Percentiles rank a stretch among this genome's conserved stretches.
phyloP scores from a whole-genome alignment of 2,888 invertebrate species.

The Heliconius erato region DNA sequence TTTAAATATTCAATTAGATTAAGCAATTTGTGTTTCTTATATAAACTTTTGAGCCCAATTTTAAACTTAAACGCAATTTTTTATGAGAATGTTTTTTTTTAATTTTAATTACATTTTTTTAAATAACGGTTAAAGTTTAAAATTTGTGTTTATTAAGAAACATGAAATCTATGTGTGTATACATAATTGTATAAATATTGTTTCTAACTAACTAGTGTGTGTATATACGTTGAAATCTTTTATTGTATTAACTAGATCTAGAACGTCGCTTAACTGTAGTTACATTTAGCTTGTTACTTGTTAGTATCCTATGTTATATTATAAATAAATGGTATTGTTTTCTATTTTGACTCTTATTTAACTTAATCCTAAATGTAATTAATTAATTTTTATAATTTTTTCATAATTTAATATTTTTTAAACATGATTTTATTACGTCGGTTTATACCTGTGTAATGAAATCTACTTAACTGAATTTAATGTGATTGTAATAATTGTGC shows the following conservation, averaged over 20 bases:
- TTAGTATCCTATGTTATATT: conserved; percentile 35
- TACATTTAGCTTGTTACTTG: conserved; percentile 21
- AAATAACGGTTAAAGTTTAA: conserved; percentile 36
- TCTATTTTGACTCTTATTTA: conserved; percentile 16
- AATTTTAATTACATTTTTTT: no score
- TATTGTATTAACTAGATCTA: background rate
- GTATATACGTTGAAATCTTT: conserved; percentile 14
- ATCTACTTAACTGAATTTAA: no score
- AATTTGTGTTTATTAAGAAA: conserved; percentile 49
- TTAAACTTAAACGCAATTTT: conserved; percentile 62
- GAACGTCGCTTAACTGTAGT: conserved; percentile 23
- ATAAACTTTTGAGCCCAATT: conserved; percentile 76
- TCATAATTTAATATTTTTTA: no score
- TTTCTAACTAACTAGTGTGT: conserved; percentile 6
- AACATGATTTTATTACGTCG: no score
- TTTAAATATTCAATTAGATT: conserved; percentile 21
- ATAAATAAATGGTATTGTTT: conserved; percentile 43
- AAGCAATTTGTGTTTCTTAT: conserved; percentile 61
- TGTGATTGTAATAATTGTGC: no score
- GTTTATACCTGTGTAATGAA: no score
- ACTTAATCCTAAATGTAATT: background rate
- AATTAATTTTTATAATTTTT: no score
- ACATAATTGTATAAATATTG: conserved; percentile 15
- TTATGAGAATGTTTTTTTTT: background rate
- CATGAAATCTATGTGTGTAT: conserved; percentile 22